Evolutionary conservation across 2,888 invertebrate species (phyloP).

Genomic region (Stegana nigrithorax): DNA sequence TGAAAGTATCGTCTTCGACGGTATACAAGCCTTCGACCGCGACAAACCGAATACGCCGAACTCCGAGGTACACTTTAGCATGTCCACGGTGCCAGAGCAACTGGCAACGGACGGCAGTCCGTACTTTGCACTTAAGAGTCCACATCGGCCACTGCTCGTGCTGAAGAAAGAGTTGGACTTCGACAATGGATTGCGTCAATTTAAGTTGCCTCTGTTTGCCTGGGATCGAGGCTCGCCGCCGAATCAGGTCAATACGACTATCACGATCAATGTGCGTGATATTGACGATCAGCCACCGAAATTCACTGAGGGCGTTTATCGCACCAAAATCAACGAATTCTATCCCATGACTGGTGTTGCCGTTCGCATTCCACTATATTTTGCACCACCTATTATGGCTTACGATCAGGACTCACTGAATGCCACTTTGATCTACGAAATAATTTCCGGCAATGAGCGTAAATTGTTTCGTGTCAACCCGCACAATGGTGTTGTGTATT

Average conservation of each 20-base stretch:
- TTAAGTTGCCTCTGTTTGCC: constrained; percentile 79
- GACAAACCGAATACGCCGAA: constrained; percentile 91
- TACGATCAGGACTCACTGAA: constrained; percentile 86
- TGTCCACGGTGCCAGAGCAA: constrained; percentile 72
- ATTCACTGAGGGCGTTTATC: constrained; percentile 84
- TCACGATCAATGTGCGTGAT: constrained; percentile 79
- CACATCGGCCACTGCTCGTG: constrained; percentile 81
- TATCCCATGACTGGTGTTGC: constrained; percentile 80
- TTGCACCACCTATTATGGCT: constrained; percentile 80
- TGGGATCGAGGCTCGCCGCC: constrained; percentile 86
- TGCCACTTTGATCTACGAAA: constrained; percentile 80
- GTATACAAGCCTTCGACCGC: constrained; percentile 82
- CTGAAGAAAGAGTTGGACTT: constrained; percentile 81
- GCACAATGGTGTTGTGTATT: constrained; percentile 79
- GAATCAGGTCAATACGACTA: constrained; percentile 77
- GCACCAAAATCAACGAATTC: constrained; percentile 84
- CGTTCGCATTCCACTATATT: constrained; percentile 78
- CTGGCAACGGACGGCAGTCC: constrained; percentile 64
- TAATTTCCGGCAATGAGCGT: constrained; percentile 84
- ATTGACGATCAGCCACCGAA: constrained; percentile 86
- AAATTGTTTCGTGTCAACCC: constrained; percentile 81
- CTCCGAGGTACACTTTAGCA: constrained; percentile 85
- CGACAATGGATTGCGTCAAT: constrained; percentile 83
- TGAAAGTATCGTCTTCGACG: constrained; percentile 84
- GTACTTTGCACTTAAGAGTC: constrained; percentile 81